These are phyloP conservation scores for Thalpophila matura DNA, from an alignment of 2,888 invertebrate genomes.

Conservation along the genomic window DNA sequence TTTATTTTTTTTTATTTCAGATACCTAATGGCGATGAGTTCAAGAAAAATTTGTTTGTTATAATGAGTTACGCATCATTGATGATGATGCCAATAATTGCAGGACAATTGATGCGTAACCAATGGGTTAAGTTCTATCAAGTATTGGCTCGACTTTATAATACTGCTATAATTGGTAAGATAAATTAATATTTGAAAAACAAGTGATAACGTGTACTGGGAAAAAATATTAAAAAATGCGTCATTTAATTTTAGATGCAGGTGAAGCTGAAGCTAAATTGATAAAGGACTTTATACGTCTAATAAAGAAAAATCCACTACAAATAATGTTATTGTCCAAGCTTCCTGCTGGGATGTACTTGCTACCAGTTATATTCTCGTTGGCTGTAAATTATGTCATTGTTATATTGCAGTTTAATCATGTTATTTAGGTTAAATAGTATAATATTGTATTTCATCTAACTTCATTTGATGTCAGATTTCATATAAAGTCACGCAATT, in stretches of 20 bases:
- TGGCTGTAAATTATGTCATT: slow-evolving; percentile 41
- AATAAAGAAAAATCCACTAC: slow-evolving; percentile 23
- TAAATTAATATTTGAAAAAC: neutral
- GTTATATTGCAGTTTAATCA: slow-evolving; percentile 47
- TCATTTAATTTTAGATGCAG: slow-evolving; percentile 19
- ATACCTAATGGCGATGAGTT: too few relatives aligned
- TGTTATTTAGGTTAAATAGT: slow-evolving; percentile 35
- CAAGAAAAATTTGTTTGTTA: neutral
- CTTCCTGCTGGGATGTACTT: slow-evolving; percentile 30
- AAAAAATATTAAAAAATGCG: neutral
- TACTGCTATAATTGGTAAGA: slow-evolving; percentile 19
- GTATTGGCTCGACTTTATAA: slow-evolving; percentile 20
- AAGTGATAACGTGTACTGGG: neutral
- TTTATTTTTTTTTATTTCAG: too few relatives aligned
- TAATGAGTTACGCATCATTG: neutral
- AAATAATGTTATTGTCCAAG: slow-evolving; percentile 23
- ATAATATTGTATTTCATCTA: neutral
- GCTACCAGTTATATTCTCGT: slow-evolving; percentile 33
- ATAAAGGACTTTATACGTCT: slow-evolving; percentile 39
- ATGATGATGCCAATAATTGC: slow-evolving; percentile 7
- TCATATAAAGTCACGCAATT: neutral
- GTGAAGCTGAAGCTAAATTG: slow-evolving; percentile 4
- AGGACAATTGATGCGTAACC: slow-evolving; percentile 11
- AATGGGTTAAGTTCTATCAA: slow-evolving; percentile 16
- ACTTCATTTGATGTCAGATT: neutral